These are phyloP conservation scores for Ethmia dodecea DNA, from an alignment of 2,888 invertebrate species.

Conservation along the genomic window DNA sequence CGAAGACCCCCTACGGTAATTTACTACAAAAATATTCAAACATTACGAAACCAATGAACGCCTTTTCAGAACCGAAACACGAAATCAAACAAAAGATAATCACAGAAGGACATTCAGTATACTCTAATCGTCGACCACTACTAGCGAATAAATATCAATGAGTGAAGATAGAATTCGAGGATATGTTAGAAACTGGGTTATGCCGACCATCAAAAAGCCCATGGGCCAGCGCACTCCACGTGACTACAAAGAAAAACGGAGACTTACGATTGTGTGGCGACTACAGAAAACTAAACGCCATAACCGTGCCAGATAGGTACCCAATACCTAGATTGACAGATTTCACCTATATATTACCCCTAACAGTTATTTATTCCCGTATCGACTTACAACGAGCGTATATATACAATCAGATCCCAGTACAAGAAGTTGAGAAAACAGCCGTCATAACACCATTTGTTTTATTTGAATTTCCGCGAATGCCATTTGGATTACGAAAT, in stretches of 20 bases:
- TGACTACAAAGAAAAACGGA: conserved; percentile 24
- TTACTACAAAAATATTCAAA: not conserved
- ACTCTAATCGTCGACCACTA: conserved; percentile 3
- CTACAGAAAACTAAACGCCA: conserved; percentile 36
- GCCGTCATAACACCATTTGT: conserved; percentile 37
- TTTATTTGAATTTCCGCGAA: conserved; percentile 27
- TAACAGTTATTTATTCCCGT: conserved; percentile 23
- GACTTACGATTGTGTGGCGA: conserved; percentile 36
- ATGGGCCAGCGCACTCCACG: conserved; percentile 35
- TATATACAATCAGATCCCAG: conserved; percentile 40
- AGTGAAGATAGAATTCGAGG: conserved; percentile 13
- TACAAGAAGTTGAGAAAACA: no score
- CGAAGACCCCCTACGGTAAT: not conserved
- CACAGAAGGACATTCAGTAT: not conserved
- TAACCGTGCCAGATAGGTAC: not conserved
- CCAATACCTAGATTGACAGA: conserved; percentile 29
- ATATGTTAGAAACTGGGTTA: conserved; percentile 30
- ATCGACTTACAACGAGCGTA: conserved; percentile 36
- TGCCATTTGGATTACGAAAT: conserved; percentile 33
- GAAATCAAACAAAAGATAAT: not conserved
- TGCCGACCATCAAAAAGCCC: conserved; percentile 32
- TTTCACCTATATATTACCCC: conserved; percentile 18
- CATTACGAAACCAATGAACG: not conserved
- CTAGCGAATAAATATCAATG: conserved; percentile 6
- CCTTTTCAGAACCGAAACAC: not conserved